Percentiles rank a stretch among this genome's conserved stretches.
Conservation (phyloP, 2,113 vertebrate genomes). For the Thinocorus orbignyianus region DNA sequence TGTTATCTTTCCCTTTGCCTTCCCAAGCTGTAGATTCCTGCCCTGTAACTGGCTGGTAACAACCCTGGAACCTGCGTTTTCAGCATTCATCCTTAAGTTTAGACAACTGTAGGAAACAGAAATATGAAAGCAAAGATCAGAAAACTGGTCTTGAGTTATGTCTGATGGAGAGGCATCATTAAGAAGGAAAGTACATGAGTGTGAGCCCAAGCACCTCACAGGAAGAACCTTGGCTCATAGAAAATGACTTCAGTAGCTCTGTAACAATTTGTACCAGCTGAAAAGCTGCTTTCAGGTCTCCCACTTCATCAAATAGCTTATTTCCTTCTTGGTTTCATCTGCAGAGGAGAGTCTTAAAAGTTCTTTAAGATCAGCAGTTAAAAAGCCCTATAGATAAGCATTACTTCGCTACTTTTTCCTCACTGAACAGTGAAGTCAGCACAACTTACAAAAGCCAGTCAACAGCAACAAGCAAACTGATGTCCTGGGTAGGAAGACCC, state of each 20-base stretch:
- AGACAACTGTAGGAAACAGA: neutral
- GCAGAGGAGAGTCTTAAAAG: neutral
- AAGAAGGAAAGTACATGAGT: neutral
- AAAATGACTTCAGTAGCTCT: neutral
- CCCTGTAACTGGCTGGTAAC: neutral
- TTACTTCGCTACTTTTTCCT: neutral
- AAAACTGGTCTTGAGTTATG: neutral
- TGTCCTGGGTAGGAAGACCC: constrained; percentile 95
- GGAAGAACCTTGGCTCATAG: neutral
- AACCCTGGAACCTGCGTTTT: neutral
- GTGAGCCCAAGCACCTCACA: neutral
- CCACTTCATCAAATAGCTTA: neutral
- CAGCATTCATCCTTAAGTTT: neutral
- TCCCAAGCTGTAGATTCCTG: neutral
- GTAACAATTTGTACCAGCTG: neutral
- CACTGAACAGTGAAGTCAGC: neutral
- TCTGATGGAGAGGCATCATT: neutral
- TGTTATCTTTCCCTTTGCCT: neutral
- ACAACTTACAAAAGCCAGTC: constrained; percentile 97
- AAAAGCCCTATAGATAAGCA: neutral
- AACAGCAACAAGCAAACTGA: constrained; percentile 96
- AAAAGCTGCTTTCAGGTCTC: neutral
- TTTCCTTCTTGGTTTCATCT: neutral
- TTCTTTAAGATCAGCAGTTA: neutral
- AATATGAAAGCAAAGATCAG: neutral